Conservation (phyloP, 1,140 invertebrate species). For the Drosophila bocqueti region DNA sequence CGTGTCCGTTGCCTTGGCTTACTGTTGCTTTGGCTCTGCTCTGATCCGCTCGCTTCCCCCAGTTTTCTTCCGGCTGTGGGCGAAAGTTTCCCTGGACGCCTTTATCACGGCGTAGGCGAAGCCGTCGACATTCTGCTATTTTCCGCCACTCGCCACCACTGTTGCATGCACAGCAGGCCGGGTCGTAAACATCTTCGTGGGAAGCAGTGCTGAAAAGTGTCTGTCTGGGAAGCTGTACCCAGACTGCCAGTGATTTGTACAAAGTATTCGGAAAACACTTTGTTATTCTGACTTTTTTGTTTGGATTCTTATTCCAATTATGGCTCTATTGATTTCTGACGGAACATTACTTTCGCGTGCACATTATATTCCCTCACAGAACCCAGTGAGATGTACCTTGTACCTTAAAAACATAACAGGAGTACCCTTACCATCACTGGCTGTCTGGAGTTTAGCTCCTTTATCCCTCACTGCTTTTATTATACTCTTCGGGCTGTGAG, state of each 20-base stretch:
- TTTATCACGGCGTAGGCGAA: slow-evolving; percentile 38
- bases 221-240: slow-evolving; percentile 5
- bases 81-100: slow-evolving; percentile 49
- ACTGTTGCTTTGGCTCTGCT: slow-evolving; percentile 62
- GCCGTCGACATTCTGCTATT: slow-evolving; percentile 41
- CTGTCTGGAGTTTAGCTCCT: slow-evolving; percentile 15
- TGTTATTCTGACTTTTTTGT: neutral
- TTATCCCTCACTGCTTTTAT: slow-evolving; percentile 30
- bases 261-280: neutral
- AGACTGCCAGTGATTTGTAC: neutral
- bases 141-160: slow-evolving; percentile 30
- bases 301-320: neutral
- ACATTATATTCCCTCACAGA: neutral
- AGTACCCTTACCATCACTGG: slow-evolving; percentile 6
- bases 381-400: neutral
- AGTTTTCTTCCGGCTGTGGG: slow-evolving; percentile 23
- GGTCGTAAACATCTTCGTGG: slow-evolving; percentile 46
- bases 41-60: neutral
- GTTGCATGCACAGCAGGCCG: slow-evolving; percentile 61
- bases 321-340: neutral
- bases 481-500: slow-evolving; percentile 6
- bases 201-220: slow-evolving; percentile 12
- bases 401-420: neutral
- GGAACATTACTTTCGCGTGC: neutral
- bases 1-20: slow-evolving; percentile 41